A percentile compares a stretch with the other conserved stretches of the same genome.
Evolutionary conservation across 2,113 vertebrate genomes (phyloP).

Genomic region (Malurus alboscapulatus): DNA sequence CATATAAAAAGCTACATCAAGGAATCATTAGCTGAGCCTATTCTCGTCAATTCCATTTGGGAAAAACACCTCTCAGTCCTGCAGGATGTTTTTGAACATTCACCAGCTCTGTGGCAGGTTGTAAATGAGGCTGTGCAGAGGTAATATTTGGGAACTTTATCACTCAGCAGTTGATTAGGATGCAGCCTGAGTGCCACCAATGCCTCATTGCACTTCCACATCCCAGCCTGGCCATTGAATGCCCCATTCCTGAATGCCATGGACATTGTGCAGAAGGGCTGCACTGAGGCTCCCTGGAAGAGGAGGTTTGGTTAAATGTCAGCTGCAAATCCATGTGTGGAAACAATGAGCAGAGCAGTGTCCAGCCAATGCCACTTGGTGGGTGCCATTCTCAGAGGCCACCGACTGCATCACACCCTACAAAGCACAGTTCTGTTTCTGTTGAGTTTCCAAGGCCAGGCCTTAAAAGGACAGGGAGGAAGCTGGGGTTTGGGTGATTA

Average conservation of each 20-base stretch:
- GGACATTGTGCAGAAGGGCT: neutral
- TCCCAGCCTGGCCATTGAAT: neutral
- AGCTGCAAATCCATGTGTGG: neutral
- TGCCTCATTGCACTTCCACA: neutral
- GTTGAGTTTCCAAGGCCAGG: neutral
- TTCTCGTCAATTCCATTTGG: conserved; percentile 15
- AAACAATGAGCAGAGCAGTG: neutral
- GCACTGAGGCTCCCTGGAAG: neutral
- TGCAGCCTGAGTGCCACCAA: conserved; percentile 1
- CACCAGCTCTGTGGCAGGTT: neutral
- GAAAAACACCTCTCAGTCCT: conserved; percentile 40
- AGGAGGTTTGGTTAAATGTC: neutral
- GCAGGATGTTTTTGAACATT: conserved; percentile 19
- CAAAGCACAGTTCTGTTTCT: neutral
- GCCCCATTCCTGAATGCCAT: neutral
- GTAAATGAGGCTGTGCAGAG: conserved; percentile 2
- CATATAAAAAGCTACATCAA: conserved; percentile 59
- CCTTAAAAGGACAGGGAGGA: neutral
- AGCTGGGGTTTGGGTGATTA: neutral
- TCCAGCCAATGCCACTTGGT: neutral
- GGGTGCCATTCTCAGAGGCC: neutral
- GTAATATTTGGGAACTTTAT: neutral
- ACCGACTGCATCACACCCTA: neutral
- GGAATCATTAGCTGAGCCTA: conserved; percentile 44
- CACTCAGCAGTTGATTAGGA: neutral